A percentile compares a stretch with the other conserved stretches of the same genome.
phyloP scores from a whole-genome alignment of 2,888 invertebrate genomes.

The Scaptodrosophila latifasciaeformis region DNA sequence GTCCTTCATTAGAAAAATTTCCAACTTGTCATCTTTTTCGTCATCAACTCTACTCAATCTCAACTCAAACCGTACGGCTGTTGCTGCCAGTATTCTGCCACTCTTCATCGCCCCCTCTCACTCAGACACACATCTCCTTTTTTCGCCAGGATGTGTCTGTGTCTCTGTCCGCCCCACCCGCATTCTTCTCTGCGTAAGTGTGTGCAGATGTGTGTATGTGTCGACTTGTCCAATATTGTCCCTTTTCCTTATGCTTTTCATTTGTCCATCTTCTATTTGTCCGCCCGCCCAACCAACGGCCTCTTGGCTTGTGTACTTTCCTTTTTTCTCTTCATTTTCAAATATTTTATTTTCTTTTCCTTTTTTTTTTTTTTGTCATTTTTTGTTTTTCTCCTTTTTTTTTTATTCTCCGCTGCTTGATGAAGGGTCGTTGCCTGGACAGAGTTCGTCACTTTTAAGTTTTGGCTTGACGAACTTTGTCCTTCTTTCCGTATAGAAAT shows the following conservation, averaged over 20 bases:
- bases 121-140: slow-evolving; percentile 41
- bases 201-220: slow-evolving; percentile 43
- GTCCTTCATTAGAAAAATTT: slow-evolving; percentile 70
- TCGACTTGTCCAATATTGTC: slow-evolving; percentile 63
- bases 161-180: slow-evolving; percentile 9
- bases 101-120: slow-evolving; percentile 32
- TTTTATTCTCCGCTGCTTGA: slow-evolving; percentile 22
- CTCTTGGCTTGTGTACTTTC: slow-evolving; percentile 31
- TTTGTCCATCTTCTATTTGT: slow-evolving; percentile 59
- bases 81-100: slow-evolving; percentile 40
- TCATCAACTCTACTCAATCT: slow-evolving; percentile 61
- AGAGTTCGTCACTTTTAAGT: slow-evolving; percentile 61
- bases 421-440: slow-evolving; percentile 35
- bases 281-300: slow-evolving; percentile 3
- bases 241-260: slow-evolving; percentile 65
- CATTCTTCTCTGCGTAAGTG: too few species aligned
- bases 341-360: slow-evolving; percentile 24
- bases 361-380: slow-evolving; percentile 29
- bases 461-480: slow-evolving; percentile 58
- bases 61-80: slow-evolving; percentile 62
- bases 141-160: slow-evolving; percentile 32
- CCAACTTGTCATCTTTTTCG: slow-evolving; percentile 70
- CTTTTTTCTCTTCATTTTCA: slow-evolving; percentile 16
- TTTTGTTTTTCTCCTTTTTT: slow-evolving; percentile 9
- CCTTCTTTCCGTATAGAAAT: slow-evolving; percentile 37